These are phyloP conservation scores for Ommatoiulus sabulosus DNA, from an alignment of 2,888 invertebrate genomes.

Conservation along the genomic window DNA sequence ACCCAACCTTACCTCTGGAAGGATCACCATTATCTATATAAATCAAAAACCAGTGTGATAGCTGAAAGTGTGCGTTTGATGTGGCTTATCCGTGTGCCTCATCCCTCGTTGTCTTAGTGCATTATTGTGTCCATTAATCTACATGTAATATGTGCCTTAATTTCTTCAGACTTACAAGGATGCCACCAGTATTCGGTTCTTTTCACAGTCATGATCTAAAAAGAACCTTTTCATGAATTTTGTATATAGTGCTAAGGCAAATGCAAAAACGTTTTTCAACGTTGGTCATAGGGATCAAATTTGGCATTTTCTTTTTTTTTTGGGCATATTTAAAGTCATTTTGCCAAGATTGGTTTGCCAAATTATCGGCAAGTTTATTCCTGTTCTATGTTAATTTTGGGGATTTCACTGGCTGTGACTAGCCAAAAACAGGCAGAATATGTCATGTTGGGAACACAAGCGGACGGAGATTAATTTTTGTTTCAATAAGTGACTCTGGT, in stretches of 20 bases:
- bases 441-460: not conserved
- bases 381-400: not conserved
- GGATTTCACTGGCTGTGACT: not conserved
- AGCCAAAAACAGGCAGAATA: not conserved
- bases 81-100: not conserved
- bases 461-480: not conserved
- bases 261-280: not conserved
- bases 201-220: not conserved
- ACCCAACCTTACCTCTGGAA: not conserved
- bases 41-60: conserved; percentile 16
- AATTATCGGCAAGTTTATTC: not conserved
- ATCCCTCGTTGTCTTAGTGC: not conserved
- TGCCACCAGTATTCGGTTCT: conserved; percentile 30
- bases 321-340: not conserved
- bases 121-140: not conserved
- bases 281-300: conserved; percentile 13
- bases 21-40: not conserved
- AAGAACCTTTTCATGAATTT: not conserved
- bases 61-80: not conserved
- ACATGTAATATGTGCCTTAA: not conserved
- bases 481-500: not conserved
- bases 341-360: not conserved
- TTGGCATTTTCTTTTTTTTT: not conserved
- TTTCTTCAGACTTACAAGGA: not conserved
- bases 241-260: not conserved